phyloP scores from a whole-genome alignment of 2,888 invertebrate genomes.

The Achlya flavicornis region DNA sequence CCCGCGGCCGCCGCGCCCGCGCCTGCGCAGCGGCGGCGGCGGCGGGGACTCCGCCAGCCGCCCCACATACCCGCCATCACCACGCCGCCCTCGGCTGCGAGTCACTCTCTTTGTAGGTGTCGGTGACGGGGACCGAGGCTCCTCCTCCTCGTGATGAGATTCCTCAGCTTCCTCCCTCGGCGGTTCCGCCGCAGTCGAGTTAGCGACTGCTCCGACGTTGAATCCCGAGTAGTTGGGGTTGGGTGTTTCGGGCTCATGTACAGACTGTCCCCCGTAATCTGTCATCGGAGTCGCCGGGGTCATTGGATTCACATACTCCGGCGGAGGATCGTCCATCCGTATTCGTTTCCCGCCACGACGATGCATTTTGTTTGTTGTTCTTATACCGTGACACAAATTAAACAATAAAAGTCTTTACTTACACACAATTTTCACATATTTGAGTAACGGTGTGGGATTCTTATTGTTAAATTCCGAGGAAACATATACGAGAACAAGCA shows the following conservation, averaged over 20 bases:
- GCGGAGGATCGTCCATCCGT: constrained; percentile 95
- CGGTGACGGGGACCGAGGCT: constrained; percentile 83
- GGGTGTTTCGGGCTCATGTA: constrained; percentile 78
- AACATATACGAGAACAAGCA: too few species aligned
- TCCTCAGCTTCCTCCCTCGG: constrained; percentile 70
- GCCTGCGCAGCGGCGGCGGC: constrained; percentile 70
- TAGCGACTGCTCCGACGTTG: constrained; percentile 60
- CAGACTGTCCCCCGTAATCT: constrained; percentile 80
- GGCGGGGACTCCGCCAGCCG: constrained; percentile 79
- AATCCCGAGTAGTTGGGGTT: constrained; percentile 75
- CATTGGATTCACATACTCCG: constrained; percentile 91
- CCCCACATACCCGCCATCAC: constrained; percentile 75
- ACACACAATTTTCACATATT: background rate
- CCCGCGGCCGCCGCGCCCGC: constrained; percentile 69
- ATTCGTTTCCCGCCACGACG: constrained; percentile 94
- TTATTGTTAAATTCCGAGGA: background rate
- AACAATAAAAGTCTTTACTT: background rate
- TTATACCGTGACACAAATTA: background rate
- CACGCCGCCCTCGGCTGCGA: constrained; percentile 84
- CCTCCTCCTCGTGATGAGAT: constrained; percentile 63
- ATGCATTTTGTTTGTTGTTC: constrained; percentile 84
- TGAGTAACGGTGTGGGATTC: background rate
- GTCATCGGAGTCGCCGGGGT: constrained; percentile 81
- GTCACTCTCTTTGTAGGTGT: constrained; percentile 85
- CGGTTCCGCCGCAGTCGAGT: constrained; percentile 61